These are phyloP conservation scores for Pammene aurita DNA, from an alignment of 2,888 invertebrate species.

Conservation along the genomic window DNA sequence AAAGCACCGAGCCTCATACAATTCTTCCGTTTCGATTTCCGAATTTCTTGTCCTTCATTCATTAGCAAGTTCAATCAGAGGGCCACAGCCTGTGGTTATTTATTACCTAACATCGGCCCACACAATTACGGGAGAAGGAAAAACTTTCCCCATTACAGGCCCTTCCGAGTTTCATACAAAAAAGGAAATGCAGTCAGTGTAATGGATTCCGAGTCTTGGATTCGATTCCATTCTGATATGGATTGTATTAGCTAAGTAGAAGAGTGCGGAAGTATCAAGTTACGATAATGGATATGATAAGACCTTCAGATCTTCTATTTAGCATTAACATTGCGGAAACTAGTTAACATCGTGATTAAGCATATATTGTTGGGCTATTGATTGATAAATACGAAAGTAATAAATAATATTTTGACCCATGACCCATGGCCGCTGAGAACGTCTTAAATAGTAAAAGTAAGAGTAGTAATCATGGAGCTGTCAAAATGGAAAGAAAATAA, in stretches of 20 bases:
- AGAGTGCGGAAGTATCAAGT: conserved; percentile 4
- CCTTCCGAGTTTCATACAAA: conserved; percentile 75
- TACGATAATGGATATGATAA: background rate
- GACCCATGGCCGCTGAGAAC: too few relatives aligned
- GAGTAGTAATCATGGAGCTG: too few relatives aligned
- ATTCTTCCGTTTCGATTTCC: conserved; percentile 69
- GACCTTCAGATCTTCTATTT: too few relatives aligned
- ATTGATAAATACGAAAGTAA: too few relatives aligned
- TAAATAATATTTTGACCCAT: too few relatives aligned
- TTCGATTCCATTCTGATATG: conserved; percentile 64
- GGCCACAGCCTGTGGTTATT: conserved; percentile 78
- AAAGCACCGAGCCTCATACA: conserved; percentile 51
- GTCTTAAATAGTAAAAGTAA: too few relatives aligned
- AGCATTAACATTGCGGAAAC: too few relatives aligned
- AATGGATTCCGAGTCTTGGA: conserved; percentile 72
- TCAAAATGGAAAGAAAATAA: too few relatives aligned
- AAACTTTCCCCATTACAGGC: conserved; percentile 80
- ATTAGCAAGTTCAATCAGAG: conserved; percentile 83
- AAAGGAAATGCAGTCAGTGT: conserved; percentile 75
- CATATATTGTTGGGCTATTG: too few relatives aligned
- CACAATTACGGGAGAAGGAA: conserved; percentile 78
- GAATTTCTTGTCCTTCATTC: conserved; percentile 80
- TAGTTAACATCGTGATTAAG: too few relatives aligned
- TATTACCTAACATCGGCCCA: conserved; percentile 80
- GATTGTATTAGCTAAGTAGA: conserved; percentile 49